phyloP scores from a whole-genome alignment of 2,113 vertebrate species.

The Bungarus multicinctus region DNA sequence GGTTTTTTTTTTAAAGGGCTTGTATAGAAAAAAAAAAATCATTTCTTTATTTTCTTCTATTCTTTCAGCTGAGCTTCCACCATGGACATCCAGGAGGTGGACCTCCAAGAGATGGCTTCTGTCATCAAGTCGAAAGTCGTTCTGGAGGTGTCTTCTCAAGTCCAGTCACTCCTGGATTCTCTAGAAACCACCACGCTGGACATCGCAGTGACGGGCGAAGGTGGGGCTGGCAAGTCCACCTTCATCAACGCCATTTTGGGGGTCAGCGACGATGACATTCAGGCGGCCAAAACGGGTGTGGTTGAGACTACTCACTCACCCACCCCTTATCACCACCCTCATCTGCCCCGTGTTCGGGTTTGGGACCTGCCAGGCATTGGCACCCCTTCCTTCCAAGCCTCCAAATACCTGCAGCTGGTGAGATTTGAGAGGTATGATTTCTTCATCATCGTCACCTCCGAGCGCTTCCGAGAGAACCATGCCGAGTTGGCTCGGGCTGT shows the following conservation, averaged over 20 bases:
- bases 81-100: constrained; percentile 1
- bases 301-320: constrained; percentile 55
- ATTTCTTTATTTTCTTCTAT: neutral
- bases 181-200: constrained; percentile 38
- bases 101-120: constrained; percentile 12
- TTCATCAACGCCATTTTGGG: constrained; percentile 61
- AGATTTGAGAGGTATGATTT: constrained; percentile 55
- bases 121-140: neutral
- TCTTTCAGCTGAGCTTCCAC: neutral
- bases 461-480: constrained; percentile 53
- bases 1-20: neutral
- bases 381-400: constrained; percentile 52
- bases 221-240: constrained; percentile 63
- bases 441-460: constrained; percentile 60
- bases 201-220: constrained; percentile 62
- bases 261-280: constrained; percentile 41
- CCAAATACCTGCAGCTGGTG: constrained; percentile 48
- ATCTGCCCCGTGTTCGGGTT: constrained; percentile 40
- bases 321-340: constrained; percentile 42
- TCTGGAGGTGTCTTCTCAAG: constrained; percentile 4
- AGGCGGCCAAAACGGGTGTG: constrained; percentile 56
- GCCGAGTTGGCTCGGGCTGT: constrained; percentile 46
- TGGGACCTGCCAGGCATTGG: constrained; percentile 65
- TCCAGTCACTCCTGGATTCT: constrained; percentile 9
- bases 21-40: neutral